Percentiles rank a stretch among this genome's conserved stretches.
phyloP scores from a whole-genome alignment of 1,140 invertebrate genomes.

The Solenopsis fugax region DNA sequence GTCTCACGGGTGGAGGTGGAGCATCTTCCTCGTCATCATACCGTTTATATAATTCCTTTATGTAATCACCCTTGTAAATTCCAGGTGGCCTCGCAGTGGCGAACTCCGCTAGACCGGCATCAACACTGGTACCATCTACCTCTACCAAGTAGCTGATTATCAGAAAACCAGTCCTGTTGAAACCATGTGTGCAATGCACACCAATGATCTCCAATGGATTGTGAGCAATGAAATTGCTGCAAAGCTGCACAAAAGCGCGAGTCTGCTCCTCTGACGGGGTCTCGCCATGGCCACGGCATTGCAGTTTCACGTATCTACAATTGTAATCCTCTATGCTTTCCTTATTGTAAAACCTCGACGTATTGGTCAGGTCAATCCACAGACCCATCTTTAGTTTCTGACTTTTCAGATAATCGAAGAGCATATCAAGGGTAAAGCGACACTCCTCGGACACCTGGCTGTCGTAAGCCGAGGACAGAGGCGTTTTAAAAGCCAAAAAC shows the following conservation, averaged over 20 bases:
- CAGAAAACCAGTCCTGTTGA: conserved; percentile 98
- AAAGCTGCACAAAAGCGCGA: conserved; percentile 92
- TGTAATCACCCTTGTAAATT: conserved; percentile 93
- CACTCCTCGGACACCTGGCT: conserved; percentile 92
- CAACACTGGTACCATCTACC: conserved; percentile 91
- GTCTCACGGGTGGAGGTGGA: conserved; percentile 91
- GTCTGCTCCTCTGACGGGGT: conserved; percentile 93
- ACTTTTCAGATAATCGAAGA: conserved; percentile 91
- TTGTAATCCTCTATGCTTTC: conserved; percentile 91
- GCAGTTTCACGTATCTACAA: conserved; percentile 94
- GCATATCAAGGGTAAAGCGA: conserved; percentile 94
- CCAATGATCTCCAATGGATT: conserved; percentile 93
- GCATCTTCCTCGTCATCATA: conserved; percentile 93
- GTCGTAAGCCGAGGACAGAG: conserved; percentile 92
- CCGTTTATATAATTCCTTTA: conserved; percentile 90
- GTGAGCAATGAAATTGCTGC: conserved; percentile 92
- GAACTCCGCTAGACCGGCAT: conserved; percentile 93
- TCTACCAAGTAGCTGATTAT: conserved; percentile 96
- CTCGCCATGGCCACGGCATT: conserved; percentile 95
- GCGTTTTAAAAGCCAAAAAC: conserved; percentile 97
- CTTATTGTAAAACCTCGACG: conserved; percentile 96
- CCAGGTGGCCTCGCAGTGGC: conserved; percentile 90
- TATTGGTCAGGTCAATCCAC: conserved; percentile 99
- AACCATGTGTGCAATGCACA: conserved; percentile 99
- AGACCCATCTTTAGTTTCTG: conserved; percentile 95